Evolutionary conservation across 2,888 invertebrate species (phyloP), one percentile per base, ranked within the genome.

Genomic region (Acronicta psi): DNA sequence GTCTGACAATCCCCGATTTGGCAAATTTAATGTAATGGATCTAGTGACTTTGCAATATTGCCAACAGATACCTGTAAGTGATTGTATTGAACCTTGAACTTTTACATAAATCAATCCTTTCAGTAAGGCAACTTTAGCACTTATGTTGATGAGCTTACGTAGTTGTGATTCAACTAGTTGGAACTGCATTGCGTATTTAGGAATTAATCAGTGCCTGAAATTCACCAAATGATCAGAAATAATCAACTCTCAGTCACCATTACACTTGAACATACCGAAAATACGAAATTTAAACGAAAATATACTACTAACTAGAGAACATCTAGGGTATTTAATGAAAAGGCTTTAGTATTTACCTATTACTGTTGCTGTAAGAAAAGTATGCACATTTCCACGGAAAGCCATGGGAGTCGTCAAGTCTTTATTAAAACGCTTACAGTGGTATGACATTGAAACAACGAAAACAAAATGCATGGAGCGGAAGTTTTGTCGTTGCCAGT

Each of bases 11-110:
- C n/a, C 23, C 41, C 16, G 43, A 49, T 25, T 44, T 43, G 46
- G 54, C 31, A 44, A 62, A 59, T 58, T 50, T 45, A 49, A 60
- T 37, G 31, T 41, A 57, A 59, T 44, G 37, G 51, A 45, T 40
- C 6, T 47, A 47, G 59, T 60, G 51, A 60, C 49, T 55, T 42
- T 31, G 51, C 63, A 40, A 37, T 47, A 58, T 54, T 73, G 60
- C 40, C 49, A 59, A 69, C 51, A 61, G 50, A 64, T 51, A 57
- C 43, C 45, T 36, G 41, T 55, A 46, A 47, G 41, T 45, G 16
- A 45, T 38, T 16, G 36, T 41, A 38, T 38, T 16, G 16, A 8
- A 44, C 58, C 73, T 73, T 64, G 63, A 64, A 69, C 55, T 55
- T 44, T 46, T 29, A 23, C 13, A 41, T 14, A 23, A 29, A 49